Base-by-base conservation (phyloP, 2,888 invertebrate genomes). In the Stramonita haemastoma region DNA sequence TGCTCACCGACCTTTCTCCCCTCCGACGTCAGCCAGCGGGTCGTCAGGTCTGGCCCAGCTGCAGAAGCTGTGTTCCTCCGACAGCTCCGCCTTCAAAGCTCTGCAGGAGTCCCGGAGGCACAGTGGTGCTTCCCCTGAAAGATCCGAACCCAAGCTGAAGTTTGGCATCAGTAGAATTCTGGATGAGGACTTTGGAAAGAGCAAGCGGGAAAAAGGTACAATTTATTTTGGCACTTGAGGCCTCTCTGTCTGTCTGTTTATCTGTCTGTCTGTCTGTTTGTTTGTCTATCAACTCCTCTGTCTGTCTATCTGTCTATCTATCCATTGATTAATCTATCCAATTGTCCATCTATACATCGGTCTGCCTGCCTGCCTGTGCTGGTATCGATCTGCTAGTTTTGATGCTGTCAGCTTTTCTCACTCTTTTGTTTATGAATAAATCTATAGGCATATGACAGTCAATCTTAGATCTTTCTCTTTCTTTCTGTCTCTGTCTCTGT, bases 31-130 rank as follows among this genome's bases (percentile, higher is more conserved):
- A 5, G 86, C 90, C 15, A 79, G 90, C 56, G 81, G 90, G 22
- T 92, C 92, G 8, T 94, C 94, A 4, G 94, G 94, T 0, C 90
- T 94, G 36, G 94, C 93, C 13, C 94, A 94, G 8, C 90, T 94
- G 13, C 93, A 94, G 88, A 94, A 94, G 0, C 91, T 94, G 77
- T 94, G 94, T 90, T 92, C 93, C 66, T 91, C 93, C 0, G 93
- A 92, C 32, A 91, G 92, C 1, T 90, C 92, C 17, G 92, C 91
- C 1, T 93, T 92, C 90, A 90, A 88, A 73, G n/a, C 91, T 87
- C 88, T 91, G 87, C 87, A 90, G 87, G 60, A 87, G 60, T 11
- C 34, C 29, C n/a, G 89, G 6, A 34, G 81, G 19, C 56, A 0
- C 73, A 57, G 84, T 26, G 83, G 84, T 29, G 66, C 84, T 1